These are phyloP conservation scores for Parazoanthus darwini DNA, from an alignment of 92 coral and sea anemone genomes.

Conservation along the genomic window DNA sequence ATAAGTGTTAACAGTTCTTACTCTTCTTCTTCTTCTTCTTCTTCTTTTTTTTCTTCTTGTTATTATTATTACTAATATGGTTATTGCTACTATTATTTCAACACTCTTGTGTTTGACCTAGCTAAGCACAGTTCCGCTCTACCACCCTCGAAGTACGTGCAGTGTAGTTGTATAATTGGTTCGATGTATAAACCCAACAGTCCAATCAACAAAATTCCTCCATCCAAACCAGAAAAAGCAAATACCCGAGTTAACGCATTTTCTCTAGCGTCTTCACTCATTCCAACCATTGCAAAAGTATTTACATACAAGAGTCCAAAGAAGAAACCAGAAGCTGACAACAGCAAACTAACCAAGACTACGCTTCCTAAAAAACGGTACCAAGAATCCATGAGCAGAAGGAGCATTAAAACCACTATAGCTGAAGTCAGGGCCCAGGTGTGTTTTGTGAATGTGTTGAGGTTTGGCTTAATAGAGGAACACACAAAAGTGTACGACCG, in stretches of 20 bases:
- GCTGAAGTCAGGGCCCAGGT: neutral
- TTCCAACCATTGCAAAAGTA: conserved; percentile 20
- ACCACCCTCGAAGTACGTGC: neutral
- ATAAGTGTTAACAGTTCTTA: too few relatives aligned
- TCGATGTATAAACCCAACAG: conserved; percentile 24
- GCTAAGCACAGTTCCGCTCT: conserved; percentile 24
- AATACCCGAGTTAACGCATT: conserved; percentile 8
- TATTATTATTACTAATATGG: too few relatives aligned
- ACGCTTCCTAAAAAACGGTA: conserved; percentile 34
- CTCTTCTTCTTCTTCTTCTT: too few relatives aligned
- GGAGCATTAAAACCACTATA: neutral
- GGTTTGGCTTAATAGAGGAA: neutral
- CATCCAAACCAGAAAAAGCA: neutral
- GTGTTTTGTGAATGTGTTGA: conserved; percentile 1
- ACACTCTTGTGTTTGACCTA: neutral
- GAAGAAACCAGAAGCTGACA: conserved; percentile 13
- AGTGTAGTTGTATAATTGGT: conserved; percentile 20
- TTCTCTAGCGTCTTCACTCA: conserved; percentile 14
- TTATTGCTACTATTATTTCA: neutral
- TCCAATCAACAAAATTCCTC: conserved; percentile 13
- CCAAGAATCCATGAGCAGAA: conserved; percentile 25
- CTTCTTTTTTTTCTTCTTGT: too few relatives aligned
- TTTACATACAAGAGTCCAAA: conserved; percentile 20
- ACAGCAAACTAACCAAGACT: conserved; percentile 8
- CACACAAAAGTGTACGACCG: neutral